Evolutionary conservation across 2,888 invertebrate species (phyloP), one percentile per base, ranked within the genome.

Genomic region (Petrolisthes manimaculis): DNA sequence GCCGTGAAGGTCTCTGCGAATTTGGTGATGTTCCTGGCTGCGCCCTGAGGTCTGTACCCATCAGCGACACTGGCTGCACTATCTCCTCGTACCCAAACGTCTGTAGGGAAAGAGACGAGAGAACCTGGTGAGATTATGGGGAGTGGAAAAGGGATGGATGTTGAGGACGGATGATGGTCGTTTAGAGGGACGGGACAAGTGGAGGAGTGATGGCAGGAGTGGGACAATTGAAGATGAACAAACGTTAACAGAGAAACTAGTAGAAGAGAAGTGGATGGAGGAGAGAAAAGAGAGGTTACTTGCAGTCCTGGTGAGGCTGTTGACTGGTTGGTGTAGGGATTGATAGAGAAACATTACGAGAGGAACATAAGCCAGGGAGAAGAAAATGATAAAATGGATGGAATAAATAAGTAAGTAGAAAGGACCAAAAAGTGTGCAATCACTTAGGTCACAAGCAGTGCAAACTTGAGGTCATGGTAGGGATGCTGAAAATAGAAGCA

Each of bases 1-100:
- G 97, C 92, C 97, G 94, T 6, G 89, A 12, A 37, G 86, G 74
- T 37, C 88, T 84, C 24, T 88, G 88, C 21, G 84, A 84, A 54
- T 79, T 88, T 4, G 88, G 88, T 21, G 88, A 88, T 21, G 84
- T 84, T 56, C 88, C 88, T 14, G 80, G 53, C 3, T 74, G 84
- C 3, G 88, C 75, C 12, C 88, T 24, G 3, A 81, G 79, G 21
- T 88, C 88, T 3, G 88, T 80, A 37, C 88, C 88, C 81, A 84
- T 77, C 18, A 88, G 53, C 4, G 84, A 84, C 3, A 67, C 81
- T 5, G 79, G 84, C 77, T 88, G 88, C 18, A 84, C 84, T 24
- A 88, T 80, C 61, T 88, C 88, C n/a, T 84, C 88, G 54, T 88
- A 88, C 14, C 81, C 88, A 54, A 88, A 88, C 74, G 61, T 86